phyloP scores from a whole-genome alignment of 2,888 invertebrate species.

The Athalia rosae region DNA sequence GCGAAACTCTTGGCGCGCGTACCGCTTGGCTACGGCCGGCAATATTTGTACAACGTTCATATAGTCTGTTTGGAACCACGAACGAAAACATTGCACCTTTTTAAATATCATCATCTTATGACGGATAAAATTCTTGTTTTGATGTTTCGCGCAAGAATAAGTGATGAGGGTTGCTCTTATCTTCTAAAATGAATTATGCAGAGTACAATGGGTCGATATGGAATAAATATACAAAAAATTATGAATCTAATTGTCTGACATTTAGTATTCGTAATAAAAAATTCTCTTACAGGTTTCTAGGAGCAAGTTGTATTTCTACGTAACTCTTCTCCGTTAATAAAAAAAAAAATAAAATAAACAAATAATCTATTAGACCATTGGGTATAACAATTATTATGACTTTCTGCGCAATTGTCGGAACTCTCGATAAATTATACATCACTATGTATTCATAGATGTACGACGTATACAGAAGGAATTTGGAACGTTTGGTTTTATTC shows the following conservation, averaged over 20 bases:
- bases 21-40: constrained; percentile 21
- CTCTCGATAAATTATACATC: neutral
- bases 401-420: constrained; percentile 15
- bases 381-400: neutral
- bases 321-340: constrained; percentile 11
- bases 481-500: constrained; percentile 21
- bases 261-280: constrained; percentile 29
- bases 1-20: constrained; percentile 12
- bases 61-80: constrained; percentile 9
- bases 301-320: constrained; percentile 18
- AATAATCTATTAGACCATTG: neutral
- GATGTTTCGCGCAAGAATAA: constrained; percentile 6
- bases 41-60: constrained; percentile 27
- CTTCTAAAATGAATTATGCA: constrained; percentile 33
- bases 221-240: constrained; percentile 3
- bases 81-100: constrained; percentile 34
- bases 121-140: constrained; percentile 8
- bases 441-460: constrained; percentile 7
- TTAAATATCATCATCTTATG: constrained; percentile 20
- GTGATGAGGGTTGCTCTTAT: constrained; percentile 25
- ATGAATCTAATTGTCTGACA: constrained; percentile 31
- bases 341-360: neutral
- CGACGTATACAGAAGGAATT: constrained; percentile 3
- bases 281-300: constrained; percentile 1
- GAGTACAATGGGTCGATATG: constrained; percentile 16